phyloP scores from a whole-genome alignment of 2,797 vertebrate species.

The Ctenochaetus hawaiiensis region DNA sequence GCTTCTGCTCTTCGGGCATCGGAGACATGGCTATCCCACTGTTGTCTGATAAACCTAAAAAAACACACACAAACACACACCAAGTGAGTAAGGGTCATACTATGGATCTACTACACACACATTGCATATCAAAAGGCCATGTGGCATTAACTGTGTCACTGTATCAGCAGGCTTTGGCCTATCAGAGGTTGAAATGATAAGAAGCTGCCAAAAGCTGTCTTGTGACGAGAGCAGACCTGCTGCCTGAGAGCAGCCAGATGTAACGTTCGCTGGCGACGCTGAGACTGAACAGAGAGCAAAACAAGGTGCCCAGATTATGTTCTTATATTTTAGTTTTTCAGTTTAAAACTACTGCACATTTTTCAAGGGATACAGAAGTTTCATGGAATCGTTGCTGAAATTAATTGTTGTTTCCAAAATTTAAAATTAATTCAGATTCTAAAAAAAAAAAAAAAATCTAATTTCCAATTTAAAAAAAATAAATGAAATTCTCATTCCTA shows the following conservation, averaged over 20 bases:
- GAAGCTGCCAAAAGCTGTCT: constrained; percentile 27
- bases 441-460: too few relatives aligned
- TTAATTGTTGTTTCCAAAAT: not conserved
- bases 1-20: constrained; percentile 86
- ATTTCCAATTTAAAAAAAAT: too few relatives aligned
- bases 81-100: not conserved
- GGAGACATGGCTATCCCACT: constrained; percentile 84
- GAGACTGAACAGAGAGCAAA: constrained; percentile 8
- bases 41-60: constrained; percentile 87
- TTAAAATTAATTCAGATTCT: not conserved
- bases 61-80: constrained; percentile 51
- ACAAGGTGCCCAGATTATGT: not conserved
- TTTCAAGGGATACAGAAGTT: not conserved
- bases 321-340: not conserved
- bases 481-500: not conserved
- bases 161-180: constrained; percentile 11
- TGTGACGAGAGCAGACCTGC: constrained; percentile 18
- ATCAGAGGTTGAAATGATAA: constrained; percentile 47
- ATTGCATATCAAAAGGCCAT: constrained; percentile 12
- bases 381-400: not conserved
- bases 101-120: not conserved
- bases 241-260: constrained; percentile 1
- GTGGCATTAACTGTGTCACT: constrained; percentile 8
- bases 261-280: constrained; percentile 10
- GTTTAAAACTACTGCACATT: not conserved